Conservation (phyloP, 2,888 invertebrate genomes). For the Galerucella pusilla region DNA sequence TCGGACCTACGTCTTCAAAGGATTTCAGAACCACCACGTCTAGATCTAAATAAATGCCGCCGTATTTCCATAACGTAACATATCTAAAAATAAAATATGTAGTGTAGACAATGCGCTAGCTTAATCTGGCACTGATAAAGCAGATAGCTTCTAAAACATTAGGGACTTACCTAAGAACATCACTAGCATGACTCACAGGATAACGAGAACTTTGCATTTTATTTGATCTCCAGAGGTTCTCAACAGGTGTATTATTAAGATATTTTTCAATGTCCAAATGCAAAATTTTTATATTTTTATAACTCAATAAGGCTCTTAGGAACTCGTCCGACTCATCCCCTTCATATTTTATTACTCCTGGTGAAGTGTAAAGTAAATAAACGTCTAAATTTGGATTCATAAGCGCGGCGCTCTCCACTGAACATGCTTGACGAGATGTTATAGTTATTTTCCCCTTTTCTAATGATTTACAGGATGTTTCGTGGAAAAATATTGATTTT, state of each 20-base stretch:
- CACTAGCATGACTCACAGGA: conserved; percentile 72
- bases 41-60: conserved; percentile 81
- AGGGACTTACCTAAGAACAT: conserved; percentile 66
- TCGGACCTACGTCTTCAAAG: conserved; percentile 67
- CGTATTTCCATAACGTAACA: conserved; percentile 78
- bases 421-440: conserved; percentile 73
- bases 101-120: neutral
- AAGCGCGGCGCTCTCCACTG: conserved; percentile 75
- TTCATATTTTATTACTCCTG: conserved; percentile 56
- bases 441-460: conserved; percentile 63
- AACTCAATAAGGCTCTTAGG: conserved; percentile 62
- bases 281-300: conserved; percentile 67
- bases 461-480: conserved; percentile 65
- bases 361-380: conserved; percentile 69
- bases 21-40: conserved; percentile 77
- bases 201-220: conserved; percentile 68
- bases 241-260: conserved; percentile 69
- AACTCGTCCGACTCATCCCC: conserved; percentile 57
- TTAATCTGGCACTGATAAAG: no score
- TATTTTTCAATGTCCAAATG: conserved; percentile 68
- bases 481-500: conserved; percentile 64
- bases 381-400: conserved; percentile 71
- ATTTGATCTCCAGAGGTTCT: conserved; percentile 67
- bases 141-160: no score
- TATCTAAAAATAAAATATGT: conserved; percentile 62